A percentile compares a stretch with the other conserved stretches of the same genome.
phyloP scores from a whole-genome alignment of 2,888 invertebrate species.

The Rotaria socialis region DNA sequence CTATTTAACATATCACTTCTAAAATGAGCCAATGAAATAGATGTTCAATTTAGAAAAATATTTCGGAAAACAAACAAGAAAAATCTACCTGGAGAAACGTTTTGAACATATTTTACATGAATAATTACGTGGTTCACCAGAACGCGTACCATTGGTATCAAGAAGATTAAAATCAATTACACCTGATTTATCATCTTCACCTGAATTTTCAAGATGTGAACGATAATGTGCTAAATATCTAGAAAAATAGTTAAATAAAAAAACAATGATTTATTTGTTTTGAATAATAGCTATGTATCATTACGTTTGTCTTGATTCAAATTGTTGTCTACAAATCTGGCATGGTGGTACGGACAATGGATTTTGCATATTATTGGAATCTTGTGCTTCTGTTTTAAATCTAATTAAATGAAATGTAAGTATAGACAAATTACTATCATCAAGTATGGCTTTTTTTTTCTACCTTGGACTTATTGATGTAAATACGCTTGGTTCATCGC shows the following conservation, averaged over 20 bases:
- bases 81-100: slow-evolving; percentile 3
- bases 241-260: not conserved
- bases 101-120: slow-evolving; percentile 31
- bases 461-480: slow-evolving; percentile 8
- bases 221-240: slow-evolving; percentile 36
- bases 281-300: not conserved
- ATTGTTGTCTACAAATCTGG: slow-evolving; percentile 22
- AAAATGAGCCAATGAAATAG: not conserved
- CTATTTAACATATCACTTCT: slow-evolving; percentile 95
- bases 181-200: slow-evolving; percentile 10
- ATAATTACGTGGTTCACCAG: slow-evolving; percentile 16
- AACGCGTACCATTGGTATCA: not conserved
- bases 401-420: not conserved
- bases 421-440: no score
- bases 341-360: not conserved
- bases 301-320: slow-evolving; percentile 30
- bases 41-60: not conserved
- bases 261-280: not conserved
- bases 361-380: not conserved
- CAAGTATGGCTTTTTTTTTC: not conserved
- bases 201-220: not conserved
- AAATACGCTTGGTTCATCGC: slow-evolving; percentile 16
- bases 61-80: not conserved
- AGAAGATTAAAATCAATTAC: not conserved
- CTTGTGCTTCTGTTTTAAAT: slow-evolving; percentile 6